Conservation (phyloP, 1,140 invertebrate species). For the Calycopis cecrops region DNA sequence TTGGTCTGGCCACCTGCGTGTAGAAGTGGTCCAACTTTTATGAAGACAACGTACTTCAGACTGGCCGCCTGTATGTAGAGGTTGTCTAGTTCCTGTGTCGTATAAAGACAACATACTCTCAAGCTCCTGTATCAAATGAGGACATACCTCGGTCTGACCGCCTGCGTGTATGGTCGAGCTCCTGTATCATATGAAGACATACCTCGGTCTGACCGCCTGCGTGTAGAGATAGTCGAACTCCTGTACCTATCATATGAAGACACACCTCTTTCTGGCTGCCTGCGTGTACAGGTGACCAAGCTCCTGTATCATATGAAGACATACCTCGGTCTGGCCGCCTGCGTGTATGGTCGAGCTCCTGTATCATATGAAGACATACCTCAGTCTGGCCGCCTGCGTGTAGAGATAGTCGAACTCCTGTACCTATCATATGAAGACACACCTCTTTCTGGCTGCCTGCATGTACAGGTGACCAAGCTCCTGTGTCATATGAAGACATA, state of each 20-base stretch:
- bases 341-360: constrained; percentile 76
- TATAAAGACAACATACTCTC: constrained; percentile 67
- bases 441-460: too few relatives aligned
- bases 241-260: neutral
- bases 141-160: too few relatives aligned
- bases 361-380: constrained; percentile 74
- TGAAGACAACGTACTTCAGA: neutral
- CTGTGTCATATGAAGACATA: constrained; percentile 16
- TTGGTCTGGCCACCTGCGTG: constrained; percentile 54
- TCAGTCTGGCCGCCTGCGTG: constrained; percentile 30
- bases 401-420: constrained; percentile 49
- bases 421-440: constrained; percentile 35
- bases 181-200: constrained; percentile 17
- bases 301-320: neutral
- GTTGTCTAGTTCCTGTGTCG: constrained; percentile 75
- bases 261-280: constrained; percentile 76
- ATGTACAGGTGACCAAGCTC: too few relatives aligned
- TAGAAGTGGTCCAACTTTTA: too few relatives aligned
- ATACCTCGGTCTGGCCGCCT: constrained; percentile 77
- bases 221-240: too few relatives aligned
- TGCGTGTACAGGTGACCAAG: constrained; percentile 35
- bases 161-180: too few relatives aligned
- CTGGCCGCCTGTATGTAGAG: constrained; percentile 72
- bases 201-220: too few relatives aligned
- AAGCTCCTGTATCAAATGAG: constrained; percentile 64